Percentiles rank a stretch among this genome's conserved stretches.
phyloP scores from a whole-genome alignment of 2,888 invertebrate genomes.

The Nudaria mundana region DNA sequence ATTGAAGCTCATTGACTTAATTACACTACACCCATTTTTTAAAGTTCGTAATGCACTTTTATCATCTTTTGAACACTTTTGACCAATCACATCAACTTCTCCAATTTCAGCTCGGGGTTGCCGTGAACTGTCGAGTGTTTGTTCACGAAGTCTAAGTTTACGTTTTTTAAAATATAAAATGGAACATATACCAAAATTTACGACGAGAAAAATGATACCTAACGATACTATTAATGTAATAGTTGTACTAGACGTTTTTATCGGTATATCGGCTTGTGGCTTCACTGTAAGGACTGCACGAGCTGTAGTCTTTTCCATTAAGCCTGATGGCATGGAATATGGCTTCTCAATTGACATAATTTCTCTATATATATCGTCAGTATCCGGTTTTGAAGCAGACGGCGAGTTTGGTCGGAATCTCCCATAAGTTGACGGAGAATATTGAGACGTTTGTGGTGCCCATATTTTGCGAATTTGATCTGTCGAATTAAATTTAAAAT shows the following conservation, averaged over 20 bases:
- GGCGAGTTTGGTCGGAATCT: slow-evolving; percentile 51
- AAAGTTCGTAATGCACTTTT: slow-evolving; percentile 66
- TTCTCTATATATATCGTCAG: slow-evolving; percentile 58
- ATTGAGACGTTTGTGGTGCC: slow-evolving; percentile 47
- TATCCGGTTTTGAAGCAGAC: slow-evolving; percentile 43
- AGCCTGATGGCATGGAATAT: slow-evolving; percentile 49
- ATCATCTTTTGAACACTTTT: slow-evolving; percentile 68
- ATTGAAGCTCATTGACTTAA: slow-evolving; percentile 78
- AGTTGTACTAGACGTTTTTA: slow-evolving; percentile 82
- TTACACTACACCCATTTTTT: slow-evolving; percentile 81
- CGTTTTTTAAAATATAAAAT: slow-evolving; percentile 85
- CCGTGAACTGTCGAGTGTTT: slow-evolving; percentile 62
- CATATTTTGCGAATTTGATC: slow-evolving; percentile 56
- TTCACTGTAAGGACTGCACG: slow-evolving; percentile 48
- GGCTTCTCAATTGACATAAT: slow-evolving; percentile 68
- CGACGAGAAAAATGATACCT: slow-evolving; percentile 85
- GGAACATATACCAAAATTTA: slow-evolving; percentile 86
- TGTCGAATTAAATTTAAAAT: slow-evolving; percentile 37
- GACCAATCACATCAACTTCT: slow-evolving; percentile 73
- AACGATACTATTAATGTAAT: slow-evolving; percentile 83
- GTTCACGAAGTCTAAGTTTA: slow-evolving; percentile 76
- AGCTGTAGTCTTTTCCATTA: slow-evolving; percentile 52
- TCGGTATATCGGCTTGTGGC: slow-evolving; percentile 50
- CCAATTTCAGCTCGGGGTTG: slow-evolving; percentile 76
- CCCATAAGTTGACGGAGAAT: slow-evolving; percentile 52